phyloP scores from a whole-genome alignment of 2,113 vertebrate genomes.

The Lycaon pictus region DNA sequence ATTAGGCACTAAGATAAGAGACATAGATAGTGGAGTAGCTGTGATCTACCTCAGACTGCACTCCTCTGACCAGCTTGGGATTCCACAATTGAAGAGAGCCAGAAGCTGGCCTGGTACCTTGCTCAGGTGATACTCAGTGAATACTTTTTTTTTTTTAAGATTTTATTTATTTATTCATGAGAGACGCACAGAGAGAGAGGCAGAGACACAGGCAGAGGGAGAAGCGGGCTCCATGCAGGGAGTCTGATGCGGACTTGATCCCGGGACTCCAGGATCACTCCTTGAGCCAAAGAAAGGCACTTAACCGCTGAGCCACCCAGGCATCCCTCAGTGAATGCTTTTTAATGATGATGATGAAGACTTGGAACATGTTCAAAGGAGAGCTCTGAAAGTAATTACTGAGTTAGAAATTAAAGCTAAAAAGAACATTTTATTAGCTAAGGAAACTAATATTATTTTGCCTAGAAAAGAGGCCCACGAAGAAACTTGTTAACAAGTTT shows the following conservation, averaged over 20 bases:
- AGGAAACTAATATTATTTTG: constrained; percentile 55
- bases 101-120: neutral
- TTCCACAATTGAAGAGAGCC: constrained; percentile 32
- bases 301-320: no score
- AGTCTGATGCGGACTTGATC: no score
- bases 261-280: no score
- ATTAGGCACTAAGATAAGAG: neutral
- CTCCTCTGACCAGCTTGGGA: neutral
- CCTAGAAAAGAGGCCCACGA: constrained; percentile 47
- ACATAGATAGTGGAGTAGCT: neutral
- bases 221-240: no score
- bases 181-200: no score
- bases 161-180: no score
- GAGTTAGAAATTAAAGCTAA: constrained; percentile 65
- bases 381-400: constrained; percentile 67
- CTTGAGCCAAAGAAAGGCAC: no score
- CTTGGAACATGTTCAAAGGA: constrained; percentile 59
- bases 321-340: neutral
- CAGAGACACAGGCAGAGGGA: no score
- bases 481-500: constrained; percentile 54
- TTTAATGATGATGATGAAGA: constrained; percentile 36
- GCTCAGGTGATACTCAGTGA: constrained; percentile 43
- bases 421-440: constrained; percentile 12
- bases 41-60: neutral
- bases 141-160: neutral